phyloP scores from a whole-genome alignment of 2,797 vertebrate species.

The Eleutherodactylus coqui region DNA sequence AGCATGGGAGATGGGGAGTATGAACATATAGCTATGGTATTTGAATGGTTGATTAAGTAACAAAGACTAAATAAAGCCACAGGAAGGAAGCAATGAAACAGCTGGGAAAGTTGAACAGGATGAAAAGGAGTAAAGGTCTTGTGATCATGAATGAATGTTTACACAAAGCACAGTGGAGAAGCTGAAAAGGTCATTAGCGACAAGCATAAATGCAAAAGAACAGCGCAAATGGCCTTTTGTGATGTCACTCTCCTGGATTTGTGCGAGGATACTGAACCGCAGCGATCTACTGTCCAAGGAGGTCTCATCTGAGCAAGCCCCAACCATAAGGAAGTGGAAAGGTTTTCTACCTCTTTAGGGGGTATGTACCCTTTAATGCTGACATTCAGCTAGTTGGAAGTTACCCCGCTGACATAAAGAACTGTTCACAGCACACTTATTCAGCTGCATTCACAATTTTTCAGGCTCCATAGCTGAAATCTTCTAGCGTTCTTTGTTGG shows the following conservation, averaged over 20 bases:
- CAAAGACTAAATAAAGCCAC: constrained; percentile 48
- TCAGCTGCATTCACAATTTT: not conserved
- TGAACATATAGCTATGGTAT: constrained; percentile 45
- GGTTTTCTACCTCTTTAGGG: not conserved
- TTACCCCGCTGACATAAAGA: not conserved
- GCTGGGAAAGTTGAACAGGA: constrained; percentile 45
- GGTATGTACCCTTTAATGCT: not conserved
- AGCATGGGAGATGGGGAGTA: constrained; percentile 27
- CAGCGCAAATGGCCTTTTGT: constrained; percentile 27
- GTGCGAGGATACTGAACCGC: not conserved
- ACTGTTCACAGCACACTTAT: not conserved
- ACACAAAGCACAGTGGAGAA: constrained; percentile 28
- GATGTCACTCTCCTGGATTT: constrained; percentile 24
- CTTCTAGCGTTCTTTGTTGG: not conserved
- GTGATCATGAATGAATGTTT: constrained; percentile 32
- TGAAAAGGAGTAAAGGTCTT: constrained; percentile 51
- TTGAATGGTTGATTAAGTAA: constrained; percentile 49
- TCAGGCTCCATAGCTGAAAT: not conserved
- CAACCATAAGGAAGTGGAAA: not conserved
- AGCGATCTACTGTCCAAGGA: not conserved
- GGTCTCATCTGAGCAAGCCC: not conserved
- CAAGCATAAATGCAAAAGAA: constrained; percentile 26
- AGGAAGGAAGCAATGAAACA: constrained; percentile 54
- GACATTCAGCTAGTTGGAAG: not conserved
- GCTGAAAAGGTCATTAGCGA: constrained; percentile 37